Conservation (phyloP, 2,888 invertebrate species). For the Ptilodon capucinus region DNA sequence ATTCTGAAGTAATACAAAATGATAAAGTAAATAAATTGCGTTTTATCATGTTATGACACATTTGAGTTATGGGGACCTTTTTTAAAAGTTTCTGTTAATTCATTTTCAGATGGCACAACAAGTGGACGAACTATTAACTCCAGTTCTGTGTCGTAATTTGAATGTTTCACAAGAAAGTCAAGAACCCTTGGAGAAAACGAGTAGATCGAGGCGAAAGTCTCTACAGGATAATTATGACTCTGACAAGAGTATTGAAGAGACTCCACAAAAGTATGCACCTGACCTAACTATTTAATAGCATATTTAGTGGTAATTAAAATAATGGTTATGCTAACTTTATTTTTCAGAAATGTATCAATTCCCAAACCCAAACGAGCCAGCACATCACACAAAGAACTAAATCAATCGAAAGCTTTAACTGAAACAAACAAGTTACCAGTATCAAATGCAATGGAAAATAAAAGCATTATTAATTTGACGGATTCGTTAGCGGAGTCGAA, state of each 20-base stretch:
- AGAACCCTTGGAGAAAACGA: constrained; percentile 12
- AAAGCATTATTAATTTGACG: constrained; percentile 50
- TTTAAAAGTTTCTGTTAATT: neutral
- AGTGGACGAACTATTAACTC: constrained; percentile 50
- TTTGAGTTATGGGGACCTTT: neutral
- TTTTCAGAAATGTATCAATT: constrained; percentile 52
- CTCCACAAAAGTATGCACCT: constrained; percentile 71
- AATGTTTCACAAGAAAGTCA: constrained; percentile 23
- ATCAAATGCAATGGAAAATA: constrained; percentile 23
- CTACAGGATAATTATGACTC: constrained; percentile 55
- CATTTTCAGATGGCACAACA: constrained; percentile 30
- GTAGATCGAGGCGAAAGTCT: constrained; percentile 26
- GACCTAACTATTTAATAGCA: neutral
- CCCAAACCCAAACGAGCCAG: constrained; percentile 45
- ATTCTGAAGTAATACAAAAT: constrained; percentile 19
- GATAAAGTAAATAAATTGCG: constrained; percentile 48
- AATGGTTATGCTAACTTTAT: neutral
- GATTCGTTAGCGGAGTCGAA: constrained; percentile 44
- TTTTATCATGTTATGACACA: neutral
- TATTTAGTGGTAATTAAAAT: neutral
- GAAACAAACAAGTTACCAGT: constrained; percentile 21
- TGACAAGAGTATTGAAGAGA: constrained; percentile 72
- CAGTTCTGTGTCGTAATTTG: constrained; percentile 42
- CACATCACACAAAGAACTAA: constrained; percentile 16
- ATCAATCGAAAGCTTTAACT: constrained; percentile 31